Conservation (phyloP, 2,797 vertebrate species). For the Acipenser ruthenus region DNA sequence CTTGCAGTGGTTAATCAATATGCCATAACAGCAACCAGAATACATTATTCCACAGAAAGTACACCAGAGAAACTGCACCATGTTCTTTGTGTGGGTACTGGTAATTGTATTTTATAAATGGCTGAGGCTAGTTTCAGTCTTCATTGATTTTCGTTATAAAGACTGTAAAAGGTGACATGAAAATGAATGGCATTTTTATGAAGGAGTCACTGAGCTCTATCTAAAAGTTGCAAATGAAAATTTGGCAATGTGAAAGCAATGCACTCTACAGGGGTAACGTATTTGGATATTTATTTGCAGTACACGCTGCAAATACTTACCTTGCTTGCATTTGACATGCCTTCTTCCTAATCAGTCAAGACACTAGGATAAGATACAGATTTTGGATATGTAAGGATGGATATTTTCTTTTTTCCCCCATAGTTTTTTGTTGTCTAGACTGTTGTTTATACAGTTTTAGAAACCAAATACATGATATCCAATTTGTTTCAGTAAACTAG, state of each 20-base stretch:
- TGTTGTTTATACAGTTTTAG: neutral
- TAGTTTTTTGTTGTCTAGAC: neutral
- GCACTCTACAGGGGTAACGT: conserved; percentile 45
- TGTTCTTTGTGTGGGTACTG: conserved; percentile 59
- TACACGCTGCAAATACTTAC: neutral
- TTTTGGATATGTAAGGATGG: too few species aligned
- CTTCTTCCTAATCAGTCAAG: too few species aligned
- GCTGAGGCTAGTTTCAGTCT: conserved; percentile 65
- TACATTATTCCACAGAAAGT: conserved; percentile 71
- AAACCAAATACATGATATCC: neutral
- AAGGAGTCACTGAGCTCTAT: conserved; percentile 57
- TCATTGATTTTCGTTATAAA: conserved; percentile 80
- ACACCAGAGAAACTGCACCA: conserved; percentile 57
- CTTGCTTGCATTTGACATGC: too few species aligned
- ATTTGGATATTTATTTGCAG: conserved; percentile 11
- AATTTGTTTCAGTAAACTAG: neutral
- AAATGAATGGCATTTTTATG: conserved; percentile 55
- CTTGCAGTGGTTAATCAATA: conserved; percentile 72
- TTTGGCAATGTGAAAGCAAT: conserved; percentile 38
- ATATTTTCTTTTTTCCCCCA: neutral
- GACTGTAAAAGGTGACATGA: conserved; percentile 47
- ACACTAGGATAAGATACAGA: too few species aligned
- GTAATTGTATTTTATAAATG: conserved; percentile 76
- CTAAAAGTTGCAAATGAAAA: conserved; percentile 54
- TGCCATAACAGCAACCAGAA: conserved; percentile 70